Base-by-base conservation (phyloP, 2,113 vertebrate genomes). In the Cinclus cinclus region DNA sequence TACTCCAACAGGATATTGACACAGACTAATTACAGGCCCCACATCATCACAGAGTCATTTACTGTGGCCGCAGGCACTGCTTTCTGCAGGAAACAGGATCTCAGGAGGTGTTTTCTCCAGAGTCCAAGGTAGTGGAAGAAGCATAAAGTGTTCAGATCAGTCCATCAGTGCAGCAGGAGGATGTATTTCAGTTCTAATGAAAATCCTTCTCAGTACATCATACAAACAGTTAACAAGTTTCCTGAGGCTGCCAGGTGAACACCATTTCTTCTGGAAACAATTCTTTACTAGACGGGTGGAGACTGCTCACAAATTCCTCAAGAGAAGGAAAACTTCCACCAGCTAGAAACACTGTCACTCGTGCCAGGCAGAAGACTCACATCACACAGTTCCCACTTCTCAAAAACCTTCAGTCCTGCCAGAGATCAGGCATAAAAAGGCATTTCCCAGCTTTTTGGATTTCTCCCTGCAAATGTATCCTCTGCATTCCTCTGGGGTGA, bases 231-330 rank as follows among this genome's bases (percentile, higher is more conserved):
- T 96, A 96, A 95, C 42, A 35, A 15, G 68, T 28, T 94, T 85
- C 52, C 74, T 76, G 76, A 53, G 55, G 71, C 67, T 94, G 94
- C 87, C 90, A 97, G 96, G 95, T 96, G 90, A 96, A 92, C 0
- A 19, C 62, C 76, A 62, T 41, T 95, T 67, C 37, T 92, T 55
- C 86, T 94, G 89, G 88, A 95, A 96, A 95, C 79, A 87, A 90
- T 92, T 92, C 90, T 94, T 50, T 79, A 18, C 89, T 91, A 80
- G 37, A 83, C 85, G 89, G 93, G 93, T 77, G 80, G 70, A 87
- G 94, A 81, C 92, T 88, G 78, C 82, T 94, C 73, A 94, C 82
- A 92, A 91, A 95, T 91, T 97, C 97, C 96, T 94, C 67, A 95
- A 92, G 92, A 83, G 71, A 82, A 93, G 83, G 63, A 87, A 91